A percentile compares a stretch with the other conserved stretches of the same genome.
Conservation (phyloP, 2,888 invertebrate genomes). For the Lymantria monacha region DNA sequence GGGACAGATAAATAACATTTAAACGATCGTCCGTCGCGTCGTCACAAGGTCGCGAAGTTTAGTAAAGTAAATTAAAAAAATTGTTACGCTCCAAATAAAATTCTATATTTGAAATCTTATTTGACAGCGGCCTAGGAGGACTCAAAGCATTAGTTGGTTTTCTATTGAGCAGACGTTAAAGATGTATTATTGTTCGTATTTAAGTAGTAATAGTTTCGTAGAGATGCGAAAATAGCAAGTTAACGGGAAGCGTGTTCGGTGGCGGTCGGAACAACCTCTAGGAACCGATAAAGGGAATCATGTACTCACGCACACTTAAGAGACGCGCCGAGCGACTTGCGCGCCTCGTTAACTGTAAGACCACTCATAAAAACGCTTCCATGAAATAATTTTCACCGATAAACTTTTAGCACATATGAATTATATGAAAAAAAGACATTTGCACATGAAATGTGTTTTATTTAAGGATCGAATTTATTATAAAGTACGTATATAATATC, state of each 20-base stretch:
- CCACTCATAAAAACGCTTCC: conserved; percentile 72
- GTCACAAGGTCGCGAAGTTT: too few relatives aligned
- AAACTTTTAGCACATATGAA: conserved; percentile 32
- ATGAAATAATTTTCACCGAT: conserved; percentile 62
- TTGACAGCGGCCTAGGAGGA: conserved; percentile 16
- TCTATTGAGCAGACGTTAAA: conserved; percentile 61
- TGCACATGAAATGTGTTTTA: conserved; percentile 22
- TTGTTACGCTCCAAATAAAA: too few relatives aligned
- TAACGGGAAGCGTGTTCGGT: conserved; percentile 67
- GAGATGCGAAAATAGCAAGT: conserved; percentile 73
- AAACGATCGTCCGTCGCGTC: too few relatives aligned
- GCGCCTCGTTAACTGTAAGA: conserved; percentile 70
- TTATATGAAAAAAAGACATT: conserved; percentile 29
- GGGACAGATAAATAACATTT: too few relatives aligned
- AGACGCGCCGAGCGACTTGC: conserved; percentile 48
- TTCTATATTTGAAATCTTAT: too few relatives aligned
- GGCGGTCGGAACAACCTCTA: conserved; percentile 71
- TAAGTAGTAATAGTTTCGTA: conserved; percentile 60
- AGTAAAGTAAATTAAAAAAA: too few relatives aligned
- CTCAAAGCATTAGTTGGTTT: conserved; percentile 40
- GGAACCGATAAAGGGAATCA: conserved; percentile 75
- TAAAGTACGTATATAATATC: conserved; percentile 17
- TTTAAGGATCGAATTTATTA: conserved; percentile 36
- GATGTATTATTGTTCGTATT: conserved; percentile 54
- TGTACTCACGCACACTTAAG: conserved; percentile 58